Conservation (phyloP, 2,888 invertebrate genomes). For the Maniola hyperantus region DNA sequence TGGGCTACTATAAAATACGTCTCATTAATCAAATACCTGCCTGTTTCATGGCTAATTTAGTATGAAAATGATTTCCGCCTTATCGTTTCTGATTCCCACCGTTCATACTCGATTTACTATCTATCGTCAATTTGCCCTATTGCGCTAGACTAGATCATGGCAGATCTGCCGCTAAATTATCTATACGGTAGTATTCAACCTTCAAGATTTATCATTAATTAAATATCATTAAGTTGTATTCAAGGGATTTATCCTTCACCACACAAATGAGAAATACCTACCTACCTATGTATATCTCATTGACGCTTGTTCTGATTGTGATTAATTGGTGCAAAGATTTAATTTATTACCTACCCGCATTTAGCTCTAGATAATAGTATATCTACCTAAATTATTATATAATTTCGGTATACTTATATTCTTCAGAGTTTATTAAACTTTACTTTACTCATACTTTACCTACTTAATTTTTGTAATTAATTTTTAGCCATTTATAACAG, state of each 20-base stretch:
- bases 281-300: not conserved
- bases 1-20: not conserved
- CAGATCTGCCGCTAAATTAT: slow-evolving; percentile 27
- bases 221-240: slow-evolving; percentile 5
- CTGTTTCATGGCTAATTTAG: slow-evolving; percentile 25
- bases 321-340: not conserved
- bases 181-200: slow-evolving; percentile 17
- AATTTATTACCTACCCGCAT: not conserved
- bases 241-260: not conserved
- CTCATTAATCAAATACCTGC: slow-evolving; percentile 27
- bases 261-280: not conserved
- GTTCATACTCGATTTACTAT: slow-evolving; percentile 26
- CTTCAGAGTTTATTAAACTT: no score
- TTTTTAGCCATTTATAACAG: no score
- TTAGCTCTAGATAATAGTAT: not conserved
- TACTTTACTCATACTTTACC: no score
- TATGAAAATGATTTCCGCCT: slow-evolving; percentile 28
- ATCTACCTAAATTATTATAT: no score
- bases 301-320: not conserved
- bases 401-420: no score
- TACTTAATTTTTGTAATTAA: no score
- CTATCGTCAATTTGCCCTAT: slow-evolving; percentile 31
- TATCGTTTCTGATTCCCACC: slow-evolving; percentile 27
- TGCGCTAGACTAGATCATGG: not conserved
- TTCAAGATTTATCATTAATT: slow-evolving; percentile 9